These are phyloP conservation scores for Drosophila erecta DNA, from an alignment of 1,140 invertebrate genomes.

Conservation along the genomic window DNA sequence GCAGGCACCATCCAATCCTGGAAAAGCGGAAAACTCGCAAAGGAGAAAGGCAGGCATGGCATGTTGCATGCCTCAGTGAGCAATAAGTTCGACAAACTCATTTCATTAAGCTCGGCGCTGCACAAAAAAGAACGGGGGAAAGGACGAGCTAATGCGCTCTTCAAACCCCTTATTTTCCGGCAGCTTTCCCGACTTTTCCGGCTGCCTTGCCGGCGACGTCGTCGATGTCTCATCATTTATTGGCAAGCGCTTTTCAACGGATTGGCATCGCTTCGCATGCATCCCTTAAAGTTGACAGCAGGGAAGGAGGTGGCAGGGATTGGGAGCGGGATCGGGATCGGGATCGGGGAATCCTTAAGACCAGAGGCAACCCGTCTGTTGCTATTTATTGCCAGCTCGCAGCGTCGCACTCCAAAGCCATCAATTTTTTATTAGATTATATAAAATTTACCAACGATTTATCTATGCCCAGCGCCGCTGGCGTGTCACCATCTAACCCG, in stretches of 20 bases:
- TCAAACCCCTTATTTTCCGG: slow-evolving; percentile 19
- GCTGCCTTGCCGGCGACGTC: slow-evolving; percentile 1
- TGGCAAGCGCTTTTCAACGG: slow-evolving; percentile 81
- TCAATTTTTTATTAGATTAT: slow-evolving; percentile 83
- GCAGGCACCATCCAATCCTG: slow-evolving; percentile 9
- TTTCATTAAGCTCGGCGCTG: slow-evolving; percentile 77
- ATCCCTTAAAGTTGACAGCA: slow-evolving; percentile 51
- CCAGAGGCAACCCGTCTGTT: slow-evolving; percentile 50
- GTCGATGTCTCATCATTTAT: slow-evolving; percentile 78
- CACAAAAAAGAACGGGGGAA: slow-evolving; percentile 49
- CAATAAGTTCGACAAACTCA: slow-evolving; percentile 83
- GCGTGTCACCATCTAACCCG: slow-evolving; percentile 34
- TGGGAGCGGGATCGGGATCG: not conserved
- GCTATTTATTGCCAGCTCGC: slow-evolving; percentile 72
- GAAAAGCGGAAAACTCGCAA: not conserved
- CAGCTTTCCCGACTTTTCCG: slow-evolving; percentile 20
- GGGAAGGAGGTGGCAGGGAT: not conserved
- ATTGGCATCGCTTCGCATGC: slow-evolving; percentile 64
- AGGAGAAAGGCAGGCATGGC: slow-evolving; percentile 25
- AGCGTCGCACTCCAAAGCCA: slow-evolving; percentile 73
- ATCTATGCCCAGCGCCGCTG: slow-evolving; percentile 67
- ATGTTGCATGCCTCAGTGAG: slow-evolving; percentile 77
- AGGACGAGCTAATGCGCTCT: slow-evolving; percentile 69
- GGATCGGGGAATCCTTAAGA: slow-evolving; percentile 18
- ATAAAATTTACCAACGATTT: slow-evolving; percentile 82